Conservation (phyloP, 2,113 vertebrate genomes). For the Dasyprocta punctata region DNA sequence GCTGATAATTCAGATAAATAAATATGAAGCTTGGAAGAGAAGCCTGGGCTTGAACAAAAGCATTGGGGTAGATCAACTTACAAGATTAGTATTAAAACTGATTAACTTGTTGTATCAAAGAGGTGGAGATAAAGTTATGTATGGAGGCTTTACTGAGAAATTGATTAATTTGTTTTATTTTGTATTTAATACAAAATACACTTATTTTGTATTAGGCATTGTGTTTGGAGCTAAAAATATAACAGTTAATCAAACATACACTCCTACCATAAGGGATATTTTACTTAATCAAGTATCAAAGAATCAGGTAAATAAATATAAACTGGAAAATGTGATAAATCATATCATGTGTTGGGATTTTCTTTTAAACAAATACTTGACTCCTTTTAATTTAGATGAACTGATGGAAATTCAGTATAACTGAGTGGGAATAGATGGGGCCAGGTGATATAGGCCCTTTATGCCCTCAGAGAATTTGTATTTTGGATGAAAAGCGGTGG, state of each 20-base stretch:
- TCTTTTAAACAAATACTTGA: background rate
- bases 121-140: no score
- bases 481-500: background rate
- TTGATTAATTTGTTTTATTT: background rate
- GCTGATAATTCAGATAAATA: background rate
- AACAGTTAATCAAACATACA: background rate
- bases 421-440: fast-evolving
- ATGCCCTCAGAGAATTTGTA: background rate
- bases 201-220: background rate
- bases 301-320: background rate
- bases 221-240: background rate
- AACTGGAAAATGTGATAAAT: background rate
- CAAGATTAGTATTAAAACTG: background rate
- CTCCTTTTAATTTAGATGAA: background rate
- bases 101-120: background rate
- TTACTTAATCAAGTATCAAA: background rate
- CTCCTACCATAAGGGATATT: fast-evolving
- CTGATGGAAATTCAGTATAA: background rate
- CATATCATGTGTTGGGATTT: background rate
- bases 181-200: no score
- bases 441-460: background rate
- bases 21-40: background rate
- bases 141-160: background rate
- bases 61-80: background rate
- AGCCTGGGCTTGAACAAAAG: background rate